Percentiles rank a stretch among this genome's conserved stretches.
Conservation (phyloP, 2,888 invertebrate species). For the Diaprepes abbreviatus region DNA sequence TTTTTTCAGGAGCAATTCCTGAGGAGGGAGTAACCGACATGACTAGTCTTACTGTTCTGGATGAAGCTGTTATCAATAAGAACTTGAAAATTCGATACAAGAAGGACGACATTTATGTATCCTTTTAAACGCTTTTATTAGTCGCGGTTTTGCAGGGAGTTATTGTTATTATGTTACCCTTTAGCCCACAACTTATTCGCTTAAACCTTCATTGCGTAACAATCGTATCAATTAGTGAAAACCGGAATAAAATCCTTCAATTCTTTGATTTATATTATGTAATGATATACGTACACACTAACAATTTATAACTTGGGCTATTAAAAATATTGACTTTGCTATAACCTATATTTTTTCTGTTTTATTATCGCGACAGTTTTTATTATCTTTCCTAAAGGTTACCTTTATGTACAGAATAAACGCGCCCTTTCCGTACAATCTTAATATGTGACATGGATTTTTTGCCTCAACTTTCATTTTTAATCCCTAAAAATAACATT, state of each 20-base stretch:
- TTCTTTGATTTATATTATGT: no score
- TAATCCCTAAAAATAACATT: slow-evolving; percentile 14
- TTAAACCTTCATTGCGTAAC: no score
- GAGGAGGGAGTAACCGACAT: slow-evolving; percentile 90
- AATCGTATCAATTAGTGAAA: no score
- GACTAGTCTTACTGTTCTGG: slow-evolving; percentile 91
- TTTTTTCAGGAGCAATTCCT: slow-evolving; percentile 65
- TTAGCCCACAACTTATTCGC: no score
- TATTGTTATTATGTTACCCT: no score
- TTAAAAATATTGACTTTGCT: no score
- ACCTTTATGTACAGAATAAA: slow-evolving; percentile 6
- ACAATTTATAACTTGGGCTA: no score
- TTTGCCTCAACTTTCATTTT: slow-evolving; percentile 2
- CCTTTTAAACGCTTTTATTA: slow-evolving; percentile 72
- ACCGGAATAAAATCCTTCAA: no score
- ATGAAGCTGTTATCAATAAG: slow-evolving; percentile 89
- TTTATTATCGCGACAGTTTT: neutral
- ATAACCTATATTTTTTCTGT: no score
- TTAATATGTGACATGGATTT: slow-evolving; percentile 6
- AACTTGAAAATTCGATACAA: slow-evolving; percentile 87
- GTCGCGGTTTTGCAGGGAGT: no score
- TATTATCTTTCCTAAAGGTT: neutral
- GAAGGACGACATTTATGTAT: slow-evolving; percentile 91
- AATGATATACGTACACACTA: no score
- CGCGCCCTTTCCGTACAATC: slow-evolving; percentile 26